Evolutionary conservation across 2,888 invertebrate genomes (phyloP), one percentile per base, ranked within the genome.

Genomic region (Gryllus longicercus): DNA sequence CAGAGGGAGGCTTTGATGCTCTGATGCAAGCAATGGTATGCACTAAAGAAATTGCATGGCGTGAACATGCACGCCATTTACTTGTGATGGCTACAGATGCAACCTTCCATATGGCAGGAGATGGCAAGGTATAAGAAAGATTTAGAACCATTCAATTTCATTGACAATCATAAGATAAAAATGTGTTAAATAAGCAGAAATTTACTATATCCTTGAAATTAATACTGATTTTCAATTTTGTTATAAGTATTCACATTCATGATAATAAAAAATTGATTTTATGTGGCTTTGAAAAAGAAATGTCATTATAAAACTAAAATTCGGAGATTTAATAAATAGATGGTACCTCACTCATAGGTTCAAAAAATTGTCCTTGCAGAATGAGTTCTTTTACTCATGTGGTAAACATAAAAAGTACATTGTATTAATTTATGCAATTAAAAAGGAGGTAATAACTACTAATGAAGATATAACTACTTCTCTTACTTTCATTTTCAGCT

Each of bases 1-100:
- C 91, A 0, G 91, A 91, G 85, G 91, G 91, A 51, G 91, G 91
- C 10, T 90, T 91, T 84, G 91, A 91, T 85, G 91, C 91, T 79
- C 87, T 91, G 75, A 90, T 92, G 88, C 91, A 91, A 85, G 89
- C 90, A 8, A 87, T 91, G 76, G 89, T 88, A 50, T 87, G 86
- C 79, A 84, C 87, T 84, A 83, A 87, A 76, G 85, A 88, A 79
- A 90, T 91, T 83, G 90, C 90, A 14, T 91, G 91, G 91, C 85
- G 91, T 78, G 85, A 87, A 14, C 86, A 89, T 51, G 89, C 90
- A 14, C 86, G 91, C 81, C 88, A 90, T 84, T 87, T 91, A 85
- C 84, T 91, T 78, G 88, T 91, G 14, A 90, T 90, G 84, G 90
- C 91, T 2, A 91, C 91, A 10, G 91, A 91, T 85, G 90, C 91